Conservation (phyloP, 2,113 vertebrate genomes). For the Muntiacus muntjak region DNA sequence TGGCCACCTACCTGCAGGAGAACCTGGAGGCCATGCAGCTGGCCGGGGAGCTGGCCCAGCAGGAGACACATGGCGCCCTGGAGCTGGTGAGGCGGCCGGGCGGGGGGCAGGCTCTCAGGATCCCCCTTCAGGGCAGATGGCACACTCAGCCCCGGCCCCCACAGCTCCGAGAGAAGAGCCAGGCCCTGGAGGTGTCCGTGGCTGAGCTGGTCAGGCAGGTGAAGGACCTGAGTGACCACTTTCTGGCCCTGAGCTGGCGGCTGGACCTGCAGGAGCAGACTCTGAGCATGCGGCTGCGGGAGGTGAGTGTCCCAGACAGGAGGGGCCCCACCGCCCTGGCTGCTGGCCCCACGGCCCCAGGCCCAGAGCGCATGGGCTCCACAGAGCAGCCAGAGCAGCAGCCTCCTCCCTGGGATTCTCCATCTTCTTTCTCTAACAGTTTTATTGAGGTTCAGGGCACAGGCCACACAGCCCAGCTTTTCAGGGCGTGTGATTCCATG, state of each 20-base stretch:
- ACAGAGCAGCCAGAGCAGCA: accelerated
- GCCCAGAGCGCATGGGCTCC: accelerated
- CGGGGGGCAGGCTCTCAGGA: accelerated
- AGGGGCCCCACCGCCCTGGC: not conserved
- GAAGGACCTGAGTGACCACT: constrained; percentile 48
- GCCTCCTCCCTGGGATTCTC: not conserved
- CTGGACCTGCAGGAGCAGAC: constrained; percentile 59
- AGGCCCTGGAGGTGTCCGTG: constrained; percentile 32
- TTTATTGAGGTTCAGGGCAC: not conserved
- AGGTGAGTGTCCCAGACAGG: not conserved
- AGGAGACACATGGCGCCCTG: not conserved
- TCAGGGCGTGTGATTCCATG: accelerated
- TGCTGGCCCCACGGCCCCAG: not conserved
- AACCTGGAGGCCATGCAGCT: constrained; percentile 21
- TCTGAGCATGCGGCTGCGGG: not conserved
- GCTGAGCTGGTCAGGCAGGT: constrained; percentile 33
- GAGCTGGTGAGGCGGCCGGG: constrained; percentile 9
- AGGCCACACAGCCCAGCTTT: accelerated
- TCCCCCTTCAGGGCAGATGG: accelerated
- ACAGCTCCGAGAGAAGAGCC: constrained; percentile 59
- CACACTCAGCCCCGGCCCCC: not conserved
- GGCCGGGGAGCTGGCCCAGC: constrained; percentile 23
- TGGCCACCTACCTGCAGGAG: constrained; percentile 43
- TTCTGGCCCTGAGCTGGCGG: constrained; percentile 58
- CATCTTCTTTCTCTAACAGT: not conserved